These are phyloP conservation scores for Drosophila ustulata DNA, from an alignment of 2,888 invertebrate genomes.

Conservation along the genomic window DNA sequence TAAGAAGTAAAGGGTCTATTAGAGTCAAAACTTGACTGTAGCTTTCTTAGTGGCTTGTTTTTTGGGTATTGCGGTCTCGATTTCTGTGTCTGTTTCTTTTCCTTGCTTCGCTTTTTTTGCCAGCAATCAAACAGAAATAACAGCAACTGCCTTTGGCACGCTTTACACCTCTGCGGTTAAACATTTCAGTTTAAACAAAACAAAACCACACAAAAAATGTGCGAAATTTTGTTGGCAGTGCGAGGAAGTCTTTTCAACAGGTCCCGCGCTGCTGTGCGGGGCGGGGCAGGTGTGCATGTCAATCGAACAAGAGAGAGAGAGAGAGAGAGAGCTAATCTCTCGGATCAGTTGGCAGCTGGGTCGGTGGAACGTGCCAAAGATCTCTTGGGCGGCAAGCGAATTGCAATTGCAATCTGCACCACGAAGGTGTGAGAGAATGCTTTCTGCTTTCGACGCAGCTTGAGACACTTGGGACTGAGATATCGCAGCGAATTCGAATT, in stretches of 20 bases:
- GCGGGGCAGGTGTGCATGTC: conserved; percentile 9
- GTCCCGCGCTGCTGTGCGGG: conserved; percentile 13
- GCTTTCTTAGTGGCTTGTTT: conserved; percentile 2
- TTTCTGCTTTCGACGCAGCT: conserved; percentile 31
- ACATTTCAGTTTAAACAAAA: conserved; percentile 61
- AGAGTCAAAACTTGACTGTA: too few species aligned
- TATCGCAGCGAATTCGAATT: background rate
- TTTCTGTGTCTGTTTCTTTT: conserved; percentile 1
- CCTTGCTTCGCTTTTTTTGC: conserved; percentile 1
- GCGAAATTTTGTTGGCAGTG: conserved; percentile 55
- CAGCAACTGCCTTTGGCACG: conserved; percentile 72
- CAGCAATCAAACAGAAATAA: conserved; percentile 28
- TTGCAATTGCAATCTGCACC: conserved; percentile 32
- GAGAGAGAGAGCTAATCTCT: conserved; percentile 36
- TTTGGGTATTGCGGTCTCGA: conserved; percentile 1
- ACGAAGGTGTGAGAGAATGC: conserved; percentile 72
- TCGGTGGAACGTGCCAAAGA: conserved; percentile 60
- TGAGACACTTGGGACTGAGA: background rate
- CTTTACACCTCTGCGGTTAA: conserved; percentile 68
- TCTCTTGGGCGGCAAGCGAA: background rate
- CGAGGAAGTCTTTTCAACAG: conserved; percentile 74
- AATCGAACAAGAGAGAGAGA: conserved; percentile 3
- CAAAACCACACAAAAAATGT: conserved; percentile 22
- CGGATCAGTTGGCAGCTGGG: conserved; percentile 26
- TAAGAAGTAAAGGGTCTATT: too few species aligned